These are phyloP conservation scores for Melanotaenia trifasciata DNA, from an alignment of 2,797 vertebrate species.

Conservation along the genomic window DNA sequence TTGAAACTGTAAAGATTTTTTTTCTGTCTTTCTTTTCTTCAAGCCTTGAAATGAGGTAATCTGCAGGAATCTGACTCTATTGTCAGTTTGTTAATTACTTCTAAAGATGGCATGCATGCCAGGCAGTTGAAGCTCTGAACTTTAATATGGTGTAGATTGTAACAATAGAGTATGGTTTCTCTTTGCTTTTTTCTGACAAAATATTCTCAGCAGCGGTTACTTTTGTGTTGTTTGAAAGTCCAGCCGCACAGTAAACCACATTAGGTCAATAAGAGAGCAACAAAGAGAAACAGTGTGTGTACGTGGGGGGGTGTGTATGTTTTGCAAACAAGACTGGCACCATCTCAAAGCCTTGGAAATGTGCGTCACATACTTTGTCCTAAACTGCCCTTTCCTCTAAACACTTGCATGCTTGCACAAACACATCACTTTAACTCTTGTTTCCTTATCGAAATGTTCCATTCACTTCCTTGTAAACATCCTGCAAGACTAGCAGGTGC, in stretches of 20 bases:
- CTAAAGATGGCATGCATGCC: neutral
- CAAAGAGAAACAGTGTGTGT: slow-evolving; percentile 18
- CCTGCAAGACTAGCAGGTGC: slow-evolving; percentile 74
- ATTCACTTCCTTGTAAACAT: slow-evolving; percentile 81
- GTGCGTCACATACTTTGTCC: slow-evolving; percentile 74
- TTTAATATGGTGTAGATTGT: slow-evolving; percentile 7
- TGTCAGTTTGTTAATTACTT: neutral
- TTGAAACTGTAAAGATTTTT: neutral
- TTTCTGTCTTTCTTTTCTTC: neutral
- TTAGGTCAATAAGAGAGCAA: slow-evolving; percentile 22
- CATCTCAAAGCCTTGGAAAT: slow-evolving; percentile 43
- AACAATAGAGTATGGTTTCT: slow-evolving; percentile 9
- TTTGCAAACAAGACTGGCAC: slow-evolving; percentile 64
- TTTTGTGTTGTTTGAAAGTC: slow-evolving; percentile 42
- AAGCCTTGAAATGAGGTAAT: neutral
- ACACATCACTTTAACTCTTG: slow-evolving; percentile 35
- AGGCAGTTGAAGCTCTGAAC: neutral
- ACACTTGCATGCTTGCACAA: slow-evolving; percentile 45
- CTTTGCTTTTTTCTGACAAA: slow-evolving; percentile 27
- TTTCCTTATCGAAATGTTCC: slow-evolving; percentile 76
- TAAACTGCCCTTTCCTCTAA: slow-evolving; percentile 62
- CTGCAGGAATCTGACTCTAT: neutral
- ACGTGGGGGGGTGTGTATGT: slow-evolving; percentile 8
- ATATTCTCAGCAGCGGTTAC: slow-evolving; percentile 31
- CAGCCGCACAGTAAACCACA: slow-evolving; percentile 19